Conservation (phyloP, 2,797 vertebrate genomes). For the Clarias pachynema region DNA sequence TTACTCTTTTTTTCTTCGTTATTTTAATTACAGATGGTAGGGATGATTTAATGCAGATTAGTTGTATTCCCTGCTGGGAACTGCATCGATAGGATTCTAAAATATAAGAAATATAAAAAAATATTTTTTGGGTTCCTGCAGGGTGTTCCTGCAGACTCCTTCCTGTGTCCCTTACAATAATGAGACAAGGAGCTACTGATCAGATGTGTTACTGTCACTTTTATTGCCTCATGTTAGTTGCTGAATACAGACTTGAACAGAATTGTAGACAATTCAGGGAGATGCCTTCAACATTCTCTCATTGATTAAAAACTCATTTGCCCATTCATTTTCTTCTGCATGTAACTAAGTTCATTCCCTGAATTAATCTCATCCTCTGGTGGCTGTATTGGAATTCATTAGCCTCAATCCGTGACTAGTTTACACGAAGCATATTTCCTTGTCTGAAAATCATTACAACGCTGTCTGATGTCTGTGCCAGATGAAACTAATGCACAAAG, state of each 20-base stretch:
- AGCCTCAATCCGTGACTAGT: slow-evolving; percentile 27
- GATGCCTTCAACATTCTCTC: slow-evolving; percentile 7
- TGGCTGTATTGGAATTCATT: slow-evolving; percentile 44
- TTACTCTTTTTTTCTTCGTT: slow-evolving; percentile 1
- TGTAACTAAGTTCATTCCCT: slow-evolving; percentile 30
- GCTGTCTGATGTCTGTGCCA: slow-evolving; percentile 22
- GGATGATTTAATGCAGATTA: slow-evolving; percentile 16
- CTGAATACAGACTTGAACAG: slow-evolving; percentile 4
- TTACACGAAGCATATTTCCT: slow-evolving; percentile 30
- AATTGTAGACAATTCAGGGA: slow-evolving; percentile 18
- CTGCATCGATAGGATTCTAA: background rate
- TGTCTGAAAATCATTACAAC: slow-evolving; percentile 24
- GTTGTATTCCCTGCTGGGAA: slow-evolving; percentile 10
- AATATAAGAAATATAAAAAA: slow-evolving; percentile 8
- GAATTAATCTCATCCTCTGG: slow-evolving; percentile 45
- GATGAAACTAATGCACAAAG: background rate
- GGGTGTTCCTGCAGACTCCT: background rate
- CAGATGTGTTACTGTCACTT: background rate
- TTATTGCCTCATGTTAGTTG: background rate
- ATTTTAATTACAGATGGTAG: slow-evolving; percentile 18
- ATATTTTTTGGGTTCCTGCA: slow-evolving; percentile 5
- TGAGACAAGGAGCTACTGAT: slow-evolving; percentile 7
- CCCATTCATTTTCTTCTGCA: slow-evolving; percentile 29
- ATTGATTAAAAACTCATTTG: slow-evolving; percentile 31
- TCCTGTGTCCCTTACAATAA: slow-evolving; percentile 1